Conservation (phyloP, 92 coral and sea anemone species). For the Actinostola sp. region DNA sequence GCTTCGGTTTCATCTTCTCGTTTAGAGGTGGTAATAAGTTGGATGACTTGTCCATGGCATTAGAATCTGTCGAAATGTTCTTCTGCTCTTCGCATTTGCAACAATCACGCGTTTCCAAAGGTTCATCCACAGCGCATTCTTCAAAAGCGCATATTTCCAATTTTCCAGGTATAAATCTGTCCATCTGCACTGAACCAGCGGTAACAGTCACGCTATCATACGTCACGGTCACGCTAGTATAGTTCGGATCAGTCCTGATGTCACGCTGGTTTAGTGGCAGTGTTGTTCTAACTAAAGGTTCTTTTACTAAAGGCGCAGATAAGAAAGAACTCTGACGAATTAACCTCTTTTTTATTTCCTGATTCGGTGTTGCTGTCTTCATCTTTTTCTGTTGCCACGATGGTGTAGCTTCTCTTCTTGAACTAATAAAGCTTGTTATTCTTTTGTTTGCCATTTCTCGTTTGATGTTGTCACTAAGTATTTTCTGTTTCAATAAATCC, state of each 20-base stretch:
- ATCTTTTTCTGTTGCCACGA: neutral
- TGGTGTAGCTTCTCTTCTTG: neutral
- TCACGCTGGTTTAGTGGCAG: neutral
- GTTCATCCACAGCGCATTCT: neutral
- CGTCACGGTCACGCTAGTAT: constrained; percentile 1
- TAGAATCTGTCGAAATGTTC: neutral
- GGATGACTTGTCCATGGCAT: neutral
- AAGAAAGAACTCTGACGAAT: neutral
- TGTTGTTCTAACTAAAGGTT: neutral
- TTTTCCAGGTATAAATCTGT: no score
- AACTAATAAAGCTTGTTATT: neutral
- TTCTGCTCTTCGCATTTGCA: no score
- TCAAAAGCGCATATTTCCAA: neutral
- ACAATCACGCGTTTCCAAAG: neutral
- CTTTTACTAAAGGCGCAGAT: neutral
- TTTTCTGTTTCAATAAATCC: constrained; percentile 22
- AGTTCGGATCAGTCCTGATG: neutral
- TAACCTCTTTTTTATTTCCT: neutral
- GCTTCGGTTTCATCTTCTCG: no score
- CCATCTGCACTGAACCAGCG: no score
- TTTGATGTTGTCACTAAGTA: constrained; percentile 7
- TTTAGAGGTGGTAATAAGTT: constrained; percentile 13
- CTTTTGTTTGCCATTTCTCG: constrained; percentile 3
- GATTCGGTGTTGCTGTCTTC: neutral
- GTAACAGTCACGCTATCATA: constrained; percentile 2